Percentiles rank a stretch among this genome's conserved stretches.
Evolutionary conservation across 2,113 vertebrate species (phyloP).

Genomic region (Rhinolophus sinicus): DNA sequence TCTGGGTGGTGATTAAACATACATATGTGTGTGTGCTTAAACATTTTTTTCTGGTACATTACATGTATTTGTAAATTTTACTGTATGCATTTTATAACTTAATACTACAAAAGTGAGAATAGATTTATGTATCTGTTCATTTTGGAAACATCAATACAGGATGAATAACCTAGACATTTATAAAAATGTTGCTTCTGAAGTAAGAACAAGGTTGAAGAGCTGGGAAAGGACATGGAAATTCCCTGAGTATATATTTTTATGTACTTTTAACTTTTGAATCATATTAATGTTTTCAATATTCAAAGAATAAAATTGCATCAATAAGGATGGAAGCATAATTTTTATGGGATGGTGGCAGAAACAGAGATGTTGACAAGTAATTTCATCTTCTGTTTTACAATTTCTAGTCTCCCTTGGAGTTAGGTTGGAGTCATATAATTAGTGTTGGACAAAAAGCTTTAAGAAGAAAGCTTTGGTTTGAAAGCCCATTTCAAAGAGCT

Average conservation of each 20-base stretch:
- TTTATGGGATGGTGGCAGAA: background rate
- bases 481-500: background rate
- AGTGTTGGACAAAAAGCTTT: background rate
- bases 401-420: background rate
- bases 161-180: background rate
- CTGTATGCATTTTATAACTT: background rate
- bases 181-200: constrained; percentile 24
- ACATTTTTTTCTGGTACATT: background rate
- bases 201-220: background rate
- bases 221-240: background rate
- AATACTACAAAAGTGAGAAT: background rate
- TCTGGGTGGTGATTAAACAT: background rate
- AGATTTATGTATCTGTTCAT: background rate
- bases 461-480: background rate
- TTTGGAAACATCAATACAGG: constrained; percentile 12
- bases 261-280: background rate
- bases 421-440: background rate
- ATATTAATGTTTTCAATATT: background rate
- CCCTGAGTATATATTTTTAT: background rate
- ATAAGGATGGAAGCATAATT: background rate
- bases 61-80: background rate
- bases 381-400: background rate
- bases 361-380: background rate
- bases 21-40: background rate
- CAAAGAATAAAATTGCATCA: background rate